Conservation (phyloP, 2,888 invertebrate species). For the Prenolepis imparis region DNA sequence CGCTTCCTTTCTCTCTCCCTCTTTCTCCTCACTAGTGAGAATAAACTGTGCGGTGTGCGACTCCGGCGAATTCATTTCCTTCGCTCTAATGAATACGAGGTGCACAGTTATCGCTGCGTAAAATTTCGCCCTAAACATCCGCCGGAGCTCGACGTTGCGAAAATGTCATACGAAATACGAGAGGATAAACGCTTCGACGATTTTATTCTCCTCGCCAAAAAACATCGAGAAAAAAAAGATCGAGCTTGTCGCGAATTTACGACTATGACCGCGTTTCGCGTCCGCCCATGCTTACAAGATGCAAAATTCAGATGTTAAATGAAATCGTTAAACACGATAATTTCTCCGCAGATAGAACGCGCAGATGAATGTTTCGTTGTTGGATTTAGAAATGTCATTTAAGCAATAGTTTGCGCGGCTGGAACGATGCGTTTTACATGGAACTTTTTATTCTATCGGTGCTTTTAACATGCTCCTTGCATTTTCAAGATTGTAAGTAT, state of each 20-base stretch:
- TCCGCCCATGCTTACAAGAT: slow-evolving; percentile 1
- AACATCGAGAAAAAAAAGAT: not conserved
- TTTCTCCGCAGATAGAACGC: not conserved
- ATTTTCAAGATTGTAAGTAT: not conserved
- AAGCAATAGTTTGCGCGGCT: not conserved
- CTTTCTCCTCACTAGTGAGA: slow-evolving; percentile 48
- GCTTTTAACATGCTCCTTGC: slow-evolving; percentile 4
- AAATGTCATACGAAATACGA: slow-evolving; percentile 11
- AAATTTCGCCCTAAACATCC: slow-evolving; percentile 68
- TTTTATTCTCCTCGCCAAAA: slow-evolving; percentile 26
- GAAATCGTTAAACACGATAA: slow-evolving; percentile 34
- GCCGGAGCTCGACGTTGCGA: slow-evolving; percentile 47
- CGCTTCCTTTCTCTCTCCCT: not conserved
- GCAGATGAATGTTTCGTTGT: not conserved
- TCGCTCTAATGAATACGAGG: slow-evolving; percentile 71
- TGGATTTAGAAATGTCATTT: not conserved
- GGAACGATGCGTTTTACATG: not conserved
- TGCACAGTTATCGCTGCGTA: slow-evolving; percentile 58
- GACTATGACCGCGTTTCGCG: slow-evolving; percentile 1
- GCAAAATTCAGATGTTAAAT: slow-evolving; percentile 26
- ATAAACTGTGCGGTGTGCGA: slow-evolving; percentile 48
- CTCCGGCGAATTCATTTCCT: slow-evolving; percentile 63
- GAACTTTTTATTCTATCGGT: not conserved
- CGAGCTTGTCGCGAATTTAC: slow-evolving; percentile 30
- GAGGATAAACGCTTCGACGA: slow-evolving; percentile 39